Conservation (phyloP, 2,113 vertebrate species). For the Ciconia boyciana region DNA sequence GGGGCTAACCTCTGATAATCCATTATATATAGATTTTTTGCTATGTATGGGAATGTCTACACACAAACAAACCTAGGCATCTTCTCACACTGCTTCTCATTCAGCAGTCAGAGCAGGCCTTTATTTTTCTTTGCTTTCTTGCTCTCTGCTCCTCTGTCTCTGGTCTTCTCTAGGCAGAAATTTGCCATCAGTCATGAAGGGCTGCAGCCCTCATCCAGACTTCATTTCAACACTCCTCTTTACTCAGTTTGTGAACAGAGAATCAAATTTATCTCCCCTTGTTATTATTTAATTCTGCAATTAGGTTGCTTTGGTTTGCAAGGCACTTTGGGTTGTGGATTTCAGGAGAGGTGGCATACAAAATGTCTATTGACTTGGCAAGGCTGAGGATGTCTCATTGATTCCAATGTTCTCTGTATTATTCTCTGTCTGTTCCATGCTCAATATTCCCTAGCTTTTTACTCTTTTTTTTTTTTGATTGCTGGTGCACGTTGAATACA, state of each 20-base stretch:
- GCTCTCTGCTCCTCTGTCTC: background rate
- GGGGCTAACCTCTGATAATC: background rate
- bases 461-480: background rate
- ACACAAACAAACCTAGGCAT: background rate
- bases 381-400: background rate
- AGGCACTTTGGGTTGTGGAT: background rate
- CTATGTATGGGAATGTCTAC: background rate
- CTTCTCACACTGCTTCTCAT: background rate
- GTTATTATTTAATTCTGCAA: conserved; percentile 42
- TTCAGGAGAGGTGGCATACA: background rate
- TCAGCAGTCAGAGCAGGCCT: background rate
- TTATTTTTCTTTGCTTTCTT: background rate
- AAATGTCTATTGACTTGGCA: conserved; percentile 12
- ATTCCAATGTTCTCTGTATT: background rate
- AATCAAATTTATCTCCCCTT: background rate
- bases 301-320: conserved; percentile 2
- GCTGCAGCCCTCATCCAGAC: background rate
- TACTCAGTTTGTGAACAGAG: background rate
- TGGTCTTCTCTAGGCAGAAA: background rate
- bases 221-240: background rate
- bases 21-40: background rate
- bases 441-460: background rate
- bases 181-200: background rate
- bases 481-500: background rate
- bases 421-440: background rate